Base-by-base conservation (phyloP, 2,797 vertebrate species). In the Gambusia yucatana region DNA sequence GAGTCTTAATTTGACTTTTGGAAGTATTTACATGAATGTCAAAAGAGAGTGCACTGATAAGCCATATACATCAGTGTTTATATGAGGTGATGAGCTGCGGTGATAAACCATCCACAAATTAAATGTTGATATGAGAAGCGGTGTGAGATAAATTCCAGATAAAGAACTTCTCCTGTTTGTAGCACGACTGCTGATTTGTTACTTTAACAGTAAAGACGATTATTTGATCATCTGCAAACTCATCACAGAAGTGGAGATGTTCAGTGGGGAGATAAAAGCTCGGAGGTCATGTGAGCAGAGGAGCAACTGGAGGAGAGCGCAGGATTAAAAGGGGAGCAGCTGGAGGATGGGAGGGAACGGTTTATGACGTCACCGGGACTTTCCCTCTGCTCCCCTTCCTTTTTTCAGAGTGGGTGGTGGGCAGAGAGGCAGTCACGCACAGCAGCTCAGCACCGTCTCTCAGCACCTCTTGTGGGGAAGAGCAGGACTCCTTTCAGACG, bases 281-380 rank as follows among this genome's bases (percentile, higher is more conserved):
- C 22, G 52, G 73, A 72, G 72, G 80, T 55, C 75, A n/a, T 79
- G 84, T 72, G 44, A 80, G 79, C 28, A 30, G 55, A 74, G 36
- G 75, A 57, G 33, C 50, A 57, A 47, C 75, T 41, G 46, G 74
- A 67, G 77, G 75, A 50, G 65, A 48, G 79, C 14, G 48, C 20
- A 36, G 65, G 76, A 77, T 43, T 50, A 43, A 30, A 33, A 41
- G 43, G 41, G 65, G 76, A 30, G 73, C 55, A 80, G 72, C 77
- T 75, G 82, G 84, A 84, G 79, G 88, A 84, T 72, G 78, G 80
- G 87, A 84, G 82, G 70, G 73, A 52, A 78, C 39, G 69, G 77
- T 77, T 39, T 61, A 65, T 73, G 55, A 83, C 91, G 89, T 94
- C 91, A 92, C 78, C 30, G 86, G 91, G 92, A 91, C 88, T 92